Evolutionary conservation across 2,888 invertebrate species (phyloP).

Genomic region (Drosophila fulvimacula): DNA sequence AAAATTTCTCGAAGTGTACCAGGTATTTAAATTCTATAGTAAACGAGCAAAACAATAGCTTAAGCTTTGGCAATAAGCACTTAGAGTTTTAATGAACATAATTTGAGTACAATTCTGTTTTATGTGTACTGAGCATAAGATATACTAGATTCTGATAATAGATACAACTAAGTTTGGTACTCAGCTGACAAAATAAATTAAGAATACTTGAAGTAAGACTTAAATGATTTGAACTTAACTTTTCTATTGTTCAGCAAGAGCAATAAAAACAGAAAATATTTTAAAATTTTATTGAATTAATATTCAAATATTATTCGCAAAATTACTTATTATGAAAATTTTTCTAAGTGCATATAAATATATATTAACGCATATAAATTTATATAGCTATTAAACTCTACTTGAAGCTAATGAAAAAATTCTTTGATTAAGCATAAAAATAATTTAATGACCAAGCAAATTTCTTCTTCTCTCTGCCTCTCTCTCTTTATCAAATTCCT

Average conservation of each 20-base stretch:
- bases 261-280: background rate
- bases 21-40: background rate
- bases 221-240: background rate
- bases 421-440: background rate
- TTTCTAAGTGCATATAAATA: background rate
- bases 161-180: background rate
- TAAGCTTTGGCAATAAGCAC: background rate
- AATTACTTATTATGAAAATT: background rate
- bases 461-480: background rate
- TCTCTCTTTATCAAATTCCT: background rate
- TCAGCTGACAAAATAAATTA: background rate
- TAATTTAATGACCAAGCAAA: background rate
- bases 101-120: background rate
- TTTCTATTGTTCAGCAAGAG: background rate
- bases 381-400: background rate
- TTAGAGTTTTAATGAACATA: background rate
- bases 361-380: background rate
- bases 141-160: background rate
- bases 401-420: background rate
- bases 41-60: background rate
- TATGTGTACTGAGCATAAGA: constrained; percentile 2
- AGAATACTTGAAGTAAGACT: background rate
- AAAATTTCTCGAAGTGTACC: background rate
- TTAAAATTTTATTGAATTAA: too few relatives aligned
- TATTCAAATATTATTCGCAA: background rate